Evolutionary conservation across 2,113 vertebrate species (phyloP), one percentile per base, ranked within the genome.

Genomic region (Carettochelys insculpta): DNA sequence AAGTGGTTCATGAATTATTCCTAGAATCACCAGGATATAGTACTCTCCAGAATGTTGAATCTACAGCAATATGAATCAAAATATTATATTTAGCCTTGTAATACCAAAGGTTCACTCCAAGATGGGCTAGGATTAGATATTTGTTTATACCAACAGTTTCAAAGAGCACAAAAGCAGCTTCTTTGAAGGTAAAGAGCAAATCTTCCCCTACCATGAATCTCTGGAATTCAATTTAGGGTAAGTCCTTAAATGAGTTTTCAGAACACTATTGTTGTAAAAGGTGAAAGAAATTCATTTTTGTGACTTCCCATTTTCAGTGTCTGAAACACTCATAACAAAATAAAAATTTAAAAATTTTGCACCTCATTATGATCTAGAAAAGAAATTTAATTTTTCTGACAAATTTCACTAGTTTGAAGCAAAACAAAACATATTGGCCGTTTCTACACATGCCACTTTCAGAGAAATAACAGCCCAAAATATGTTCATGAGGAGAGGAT

Each of bases 331-430:
- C 25, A 52, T 76, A 61, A 12, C 19, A 76, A 3, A 51, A 34
- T 14, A 53, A 3, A 80, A 85, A 81, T 24, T 38, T n/a, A 51
- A 24, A 20, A 75, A 38, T 81, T 93, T 89, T 76, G 2, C 29
- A 80, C 13, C 6, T 89, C 34, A 58, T 85, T n/a, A 68, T 25
- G 5, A 65, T 50, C 76, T 22, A 17, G 77, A 77, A 85, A 61
- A 0, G 0, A 88, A 27, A 8, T 10, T 56, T 6, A 3, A 80
- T 11, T 54, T 20, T 52, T 87, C 5, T 5, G 43, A 12, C 47
- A 86, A 82, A 80, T 51, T 80, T 80, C 56, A n/a, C 11, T 76
- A 77, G 3, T 41, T n/a, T n/a, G 27, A 43, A 41, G 65, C 38
- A 71, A 71, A 71, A 41, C 19, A n/a, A n/a, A n/a, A n/a, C n/a